These are phyloP conservation scores for Ormyrus thymus DNA, from an alignment of 2,888 invertebrate species.

Conservation along the genomic window DNA sequence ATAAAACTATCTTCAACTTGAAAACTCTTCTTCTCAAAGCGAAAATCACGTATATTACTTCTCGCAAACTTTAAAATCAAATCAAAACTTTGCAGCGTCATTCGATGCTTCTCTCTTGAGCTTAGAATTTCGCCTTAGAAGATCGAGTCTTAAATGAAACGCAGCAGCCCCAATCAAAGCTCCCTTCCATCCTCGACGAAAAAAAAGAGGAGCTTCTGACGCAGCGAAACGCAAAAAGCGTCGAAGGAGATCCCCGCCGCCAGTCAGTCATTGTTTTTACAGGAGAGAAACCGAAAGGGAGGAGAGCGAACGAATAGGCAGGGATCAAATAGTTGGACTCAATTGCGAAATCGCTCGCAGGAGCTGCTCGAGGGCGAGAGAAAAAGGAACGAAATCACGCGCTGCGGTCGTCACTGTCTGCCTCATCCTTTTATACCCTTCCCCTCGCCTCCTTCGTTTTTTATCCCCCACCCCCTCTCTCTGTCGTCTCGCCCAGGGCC, in stretches of 20 bases:
- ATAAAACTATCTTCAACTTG: no score
- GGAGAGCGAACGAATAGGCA: no score
- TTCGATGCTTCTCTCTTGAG: background rate
- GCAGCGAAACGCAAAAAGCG: background rate
- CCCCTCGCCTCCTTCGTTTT: background rate
- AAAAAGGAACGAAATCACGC: constrained; percentile 35
- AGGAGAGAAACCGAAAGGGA: background rate
- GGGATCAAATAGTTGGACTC: constrained; percentile 41
- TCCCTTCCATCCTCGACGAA: background rate
- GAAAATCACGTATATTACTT: no score
- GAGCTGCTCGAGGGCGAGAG: constrained; percentile 6
- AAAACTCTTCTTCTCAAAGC: no score
- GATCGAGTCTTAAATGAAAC: background rate
- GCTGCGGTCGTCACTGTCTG: constrained; percentile 55
- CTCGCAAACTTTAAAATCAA: background rate
- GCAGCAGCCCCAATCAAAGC: background rate
- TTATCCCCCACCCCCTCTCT: background rate
- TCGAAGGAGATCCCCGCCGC: background rate
- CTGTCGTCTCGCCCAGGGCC: background rate
- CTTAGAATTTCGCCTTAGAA: background rate
- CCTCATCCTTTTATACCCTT: constrained; percentile 6
- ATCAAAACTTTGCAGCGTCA: background rate
- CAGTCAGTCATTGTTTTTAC: constrained; percentile 36
- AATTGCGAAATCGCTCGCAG: constrained; percentile 35
- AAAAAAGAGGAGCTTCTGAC: background rate